These are phyloP conservation scores for Scomber colias DNA, from an alignment of 2,113 vertebrate species.

Conservation along the genomic window DNA sequence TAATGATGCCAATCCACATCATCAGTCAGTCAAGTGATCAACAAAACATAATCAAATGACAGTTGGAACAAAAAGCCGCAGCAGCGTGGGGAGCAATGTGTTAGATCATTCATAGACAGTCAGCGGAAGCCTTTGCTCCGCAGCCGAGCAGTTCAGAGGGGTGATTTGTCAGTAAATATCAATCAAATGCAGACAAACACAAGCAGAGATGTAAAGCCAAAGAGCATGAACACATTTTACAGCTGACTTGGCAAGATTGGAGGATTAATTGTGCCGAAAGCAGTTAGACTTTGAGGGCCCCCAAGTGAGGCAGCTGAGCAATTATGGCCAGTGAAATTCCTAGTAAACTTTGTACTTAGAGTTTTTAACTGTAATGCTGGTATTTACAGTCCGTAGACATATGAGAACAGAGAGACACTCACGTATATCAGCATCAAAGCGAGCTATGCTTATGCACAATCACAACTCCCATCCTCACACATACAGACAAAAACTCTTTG, in stretches of 20 bases:
- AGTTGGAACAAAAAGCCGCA: constrained; percentile 41
- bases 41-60: constrained; percentile 66
- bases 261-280: constrained; percentile 68
- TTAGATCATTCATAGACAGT: constrained; percentile 28
- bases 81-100: constrained; percentile 44
- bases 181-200: constrained; percentile 64
- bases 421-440: background rate
- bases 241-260: constrained; percentile 65
- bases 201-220: constrained; percentile 63
- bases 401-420: background rate
- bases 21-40: constrained; percentile 71
- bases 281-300: constrained; percentile 47
- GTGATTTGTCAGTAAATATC: constrained; percentile 70
- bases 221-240: constrained; percentile 70
- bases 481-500: constrained; percentile 14
- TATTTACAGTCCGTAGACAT: constrained; percentile 12
- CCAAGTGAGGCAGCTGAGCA: constrained; percentile 3
- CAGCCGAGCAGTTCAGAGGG: constrained; percentile 18
- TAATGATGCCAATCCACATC: constrained; percentile 60
- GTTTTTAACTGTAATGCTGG: constrained; percentile 26
- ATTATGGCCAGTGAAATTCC: constrained; percentile 36
- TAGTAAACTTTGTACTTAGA: constrained; percentile 5
- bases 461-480: background rate
- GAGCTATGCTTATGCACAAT: background rate
- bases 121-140: constrained; percentile 27